Conservation (phyloP, 92 coral and sea anemone genomes). For the Porites evermanni region DNA sequence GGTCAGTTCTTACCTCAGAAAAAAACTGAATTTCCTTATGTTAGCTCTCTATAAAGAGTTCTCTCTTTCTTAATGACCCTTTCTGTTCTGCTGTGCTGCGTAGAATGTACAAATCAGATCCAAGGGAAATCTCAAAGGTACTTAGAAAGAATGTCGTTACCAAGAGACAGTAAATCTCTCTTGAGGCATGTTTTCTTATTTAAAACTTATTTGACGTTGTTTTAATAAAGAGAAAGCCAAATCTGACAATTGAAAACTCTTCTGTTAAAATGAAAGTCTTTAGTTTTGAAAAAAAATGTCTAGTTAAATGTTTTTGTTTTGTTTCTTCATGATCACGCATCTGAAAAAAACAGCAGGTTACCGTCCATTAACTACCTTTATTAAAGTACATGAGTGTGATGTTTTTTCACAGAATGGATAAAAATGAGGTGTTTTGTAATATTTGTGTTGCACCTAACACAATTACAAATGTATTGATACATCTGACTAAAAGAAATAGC, state of each 20-base stretch:
- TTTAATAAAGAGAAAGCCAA: not conserved
- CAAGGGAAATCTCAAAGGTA: slow-evolving; percentile 25
- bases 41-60: slow-evolving; percentile 5
- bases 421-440: too few relatives aligned
- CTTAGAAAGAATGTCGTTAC: slow-evolving; percentile 24
- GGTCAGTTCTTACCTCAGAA: slow-evolving; percentile 9
- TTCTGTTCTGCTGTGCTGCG: not conserved
- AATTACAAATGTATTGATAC: too few relatives aligned
- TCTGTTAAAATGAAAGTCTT: not conserved
- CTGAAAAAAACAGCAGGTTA: too few relatives aligned
- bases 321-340: too few relatives aligned
- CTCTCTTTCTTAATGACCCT: not conserved
- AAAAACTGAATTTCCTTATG: not conserved
- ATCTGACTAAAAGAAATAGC: too few relatives aligned
- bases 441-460: too few relatives aligned
- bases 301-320: too few relatives aligned
- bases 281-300: not conserved
- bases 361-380: too few relatives aligned
- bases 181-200: slow-evolving; percentile 17
- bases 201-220: not conserved
- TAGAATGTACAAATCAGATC: slow-evolving; percentile 1
- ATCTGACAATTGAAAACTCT: slow-evolving; percentile 10
- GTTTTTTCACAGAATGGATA: too few relatives aligned
- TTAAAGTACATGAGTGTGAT: too few relatives aligned
- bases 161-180: not conserved